These are phyloP conservation scores for Datnioides undecimradiatus DNA, from an alignment of 2,113 vertebrate species.

Conservation along the genomic window DNA sequence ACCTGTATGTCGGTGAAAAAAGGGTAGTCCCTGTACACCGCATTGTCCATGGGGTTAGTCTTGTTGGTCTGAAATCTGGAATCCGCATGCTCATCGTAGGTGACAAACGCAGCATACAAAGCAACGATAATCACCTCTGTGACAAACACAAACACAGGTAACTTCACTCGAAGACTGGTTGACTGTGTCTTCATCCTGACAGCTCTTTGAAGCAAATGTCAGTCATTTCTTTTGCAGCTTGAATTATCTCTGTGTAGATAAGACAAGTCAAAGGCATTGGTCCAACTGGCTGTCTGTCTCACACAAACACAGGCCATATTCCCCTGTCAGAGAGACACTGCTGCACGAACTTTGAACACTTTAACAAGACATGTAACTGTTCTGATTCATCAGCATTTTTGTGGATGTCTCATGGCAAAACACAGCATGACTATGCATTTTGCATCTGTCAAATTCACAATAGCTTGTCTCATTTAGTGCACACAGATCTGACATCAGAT, in stretches of 20 bases:
- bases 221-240: constrained; percentile 22
- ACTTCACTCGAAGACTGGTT: constrained; percentile 57
- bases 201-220: constrained; percentile 36
- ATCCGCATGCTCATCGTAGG: constrained; percentile 80
- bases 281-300: not conserved
- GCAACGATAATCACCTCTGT: constrained; percentile 80
- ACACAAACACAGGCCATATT: constrained; percentile 6
- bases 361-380: constrained; percentile 30
- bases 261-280: constrained; percentile 41
- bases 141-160: constrained; percentile 83
- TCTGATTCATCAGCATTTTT: constrained; percentile 15
- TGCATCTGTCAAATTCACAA: not conserved
- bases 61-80: constrained; percentile 65
- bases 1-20: constrained; percentile 88
- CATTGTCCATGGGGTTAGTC: constrained; percentile 73
- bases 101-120: constrained; percentile 84
- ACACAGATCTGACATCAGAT: not conserved
- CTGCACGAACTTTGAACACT: constrained; percentile 66
- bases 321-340: not conserved
- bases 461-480: not conserved
- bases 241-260: constrained; percentile 56
- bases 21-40: constrained; percentile 83
- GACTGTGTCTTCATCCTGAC: constrained; percentile 70
- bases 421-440: too few relatives aligned
- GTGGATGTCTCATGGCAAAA: not conserved